These are phyloP conservation scores for Myotis lucifugus DNA, from an alignment of 2,113 vertebrate species.

Conservation along the genomic window DNA sequence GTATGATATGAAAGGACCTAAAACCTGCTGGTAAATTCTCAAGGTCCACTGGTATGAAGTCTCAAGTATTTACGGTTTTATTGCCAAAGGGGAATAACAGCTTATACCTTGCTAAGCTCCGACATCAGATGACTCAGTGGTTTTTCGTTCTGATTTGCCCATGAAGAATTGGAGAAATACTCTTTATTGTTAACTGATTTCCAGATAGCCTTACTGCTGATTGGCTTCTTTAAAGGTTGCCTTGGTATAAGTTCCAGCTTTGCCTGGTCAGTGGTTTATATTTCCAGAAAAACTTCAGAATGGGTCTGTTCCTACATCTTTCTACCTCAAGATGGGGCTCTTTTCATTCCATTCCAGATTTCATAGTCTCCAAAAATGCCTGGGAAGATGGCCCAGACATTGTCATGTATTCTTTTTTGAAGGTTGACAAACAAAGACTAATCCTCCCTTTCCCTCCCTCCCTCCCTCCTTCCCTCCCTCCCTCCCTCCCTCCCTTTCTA, in stretches of 20 bases:
- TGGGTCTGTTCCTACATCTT: neutral
- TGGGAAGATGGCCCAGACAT: neutral
- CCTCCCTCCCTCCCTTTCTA: neutral
- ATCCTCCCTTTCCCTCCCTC: fast-evolving
- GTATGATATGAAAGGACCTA: neutral
- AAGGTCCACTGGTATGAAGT: neutral
- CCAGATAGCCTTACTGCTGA: neutral
- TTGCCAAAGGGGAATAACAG: neutral
- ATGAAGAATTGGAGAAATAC: neutral
- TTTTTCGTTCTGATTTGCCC: neutral
- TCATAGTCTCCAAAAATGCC: neutral
- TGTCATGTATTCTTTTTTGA: neutral
- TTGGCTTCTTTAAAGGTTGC: neutral
- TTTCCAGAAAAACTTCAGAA: neutral
- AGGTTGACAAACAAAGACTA: neutral
- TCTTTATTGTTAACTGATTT: neutral
- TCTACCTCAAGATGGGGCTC: conserved; percentile 62
- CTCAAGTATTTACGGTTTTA: neutral
- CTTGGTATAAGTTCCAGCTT: neutral
- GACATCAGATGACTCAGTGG: neutral
- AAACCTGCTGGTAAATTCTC: neutral
- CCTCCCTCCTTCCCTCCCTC: fast-evolving
- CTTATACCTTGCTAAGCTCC: neutral
- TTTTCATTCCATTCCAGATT: conserved; percentile 42
- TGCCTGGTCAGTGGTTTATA: neutral